Evolutionary conservation across 2,797 vertebrate species (phyloP).

Genomic region (Myotis daubentonii): DNA sequence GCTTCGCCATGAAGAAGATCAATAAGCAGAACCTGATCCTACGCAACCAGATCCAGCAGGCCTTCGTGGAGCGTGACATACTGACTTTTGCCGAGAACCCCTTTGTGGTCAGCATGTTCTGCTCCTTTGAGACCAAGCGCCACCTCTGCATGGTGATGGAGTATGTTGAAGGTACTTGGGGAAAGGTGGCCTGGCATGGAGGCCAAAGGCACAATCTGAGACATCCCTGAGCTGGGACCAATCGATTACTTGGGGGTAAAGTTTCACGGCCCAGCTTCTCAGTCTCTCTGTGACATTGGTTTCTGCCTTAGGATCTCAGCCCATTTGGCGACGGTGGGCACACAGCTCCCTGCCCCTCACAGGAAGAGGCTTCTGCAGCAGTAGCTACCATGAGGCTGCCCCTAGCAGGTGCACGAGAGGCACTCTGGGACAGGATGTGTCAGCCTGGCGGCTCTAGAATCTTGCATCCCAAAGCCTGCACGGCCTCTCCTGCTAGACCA

Average conservation of each 20-base stretch:
- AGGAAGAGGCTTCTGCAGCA: not conserved
- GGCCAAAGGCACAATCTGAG: not conserved
- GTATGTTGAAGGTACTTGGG: conserved; percentile 94
- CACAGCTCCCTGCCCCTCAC: not conserved
- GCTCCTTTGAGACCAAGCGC: conserved; percentile 96
- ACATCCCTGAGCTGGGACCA: not conserved
- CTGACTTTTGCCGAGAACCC: conserved; percentile 97
- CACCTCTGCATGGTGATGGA: conserved; percentile 99
- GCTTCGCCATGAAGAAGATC: conserved; percentile 99
- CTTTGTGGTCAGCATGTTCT: conserved; percentile 99
- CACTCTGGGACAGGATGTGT: not conserved
- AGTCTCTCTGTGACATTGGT: not conserved
- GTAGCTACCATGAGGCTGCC: not conserved
- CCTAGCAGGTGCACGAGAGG: not conserved
- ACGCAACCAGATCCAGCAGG: conserved; percentile 98
- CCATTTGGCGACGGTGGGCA: not conserved
- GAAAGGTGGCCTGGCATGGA: not conserved
- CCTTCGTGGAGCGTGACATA: conserved; percentile 97
- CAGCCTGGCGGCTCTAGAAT: not conserved
- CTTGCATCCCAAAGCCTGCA: not conserved
- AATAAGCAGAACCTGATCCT: conserved; percentile 99
- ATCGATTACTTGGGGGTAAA: not conserved
- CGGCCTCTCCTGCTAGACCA: not conserved
- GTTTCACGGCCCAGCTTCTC: not conserved
- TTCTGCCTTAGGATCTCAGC: conserved; percentile 40